Evolutionary conservation across 2,888 invertebrate species (phyloP), one percentile per base, ranked within the genome.

Genomic region (Acrocera orbiculus): DNA sequence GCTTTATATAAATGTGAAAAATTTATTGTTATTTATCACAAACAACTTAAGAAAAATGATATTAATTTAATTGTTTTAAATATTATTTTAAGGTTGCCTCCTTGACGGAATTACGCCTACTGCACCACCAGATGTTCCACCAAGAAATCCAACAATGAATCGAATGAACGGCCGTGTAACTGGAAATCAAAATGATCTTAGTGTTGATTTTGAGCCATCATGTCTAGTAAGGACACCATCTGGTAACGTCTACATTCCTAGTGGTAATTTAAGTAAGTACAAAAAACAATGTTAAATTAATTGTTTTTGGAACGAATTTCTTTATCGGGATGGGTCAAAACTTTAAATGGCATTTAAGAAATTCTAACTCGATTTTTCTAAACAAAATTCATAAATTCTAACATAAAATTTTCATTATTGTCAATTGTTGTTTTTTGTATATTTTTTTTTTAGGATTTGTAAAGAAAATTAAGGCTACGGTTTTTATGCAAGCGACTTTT

Each of bases 161-260:
- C 77, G 86, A 56, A 72, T 83, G 61, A 85, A 85, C 72, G 83
- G 83, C 61, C 76, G 85, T 59, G 71, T 82, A 63, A 77, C 79
- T 56, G 76, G 77, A 58, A 80, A 81, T 63, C 78, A 79, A 47
- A 75, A 73, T 48, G 75, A 75, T 58, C 64, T 67, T 54, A 65
- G 75, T 46, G 67, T 64, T 47, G 86, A 86, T 62, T 82, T 85
- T 62, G 86, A 86, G 63, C 83, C 86, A 48, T 81, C 85, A 56
- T 86, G 86, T 61, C 73, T 87, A 53, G 85, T 86, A 52, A 73
- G 86, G 61, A 86, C 86, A 45, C 83, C 86, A 47, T 87, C 86
- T 47, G 87, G 87, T 59, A 86, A 86, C 67, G 82, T 87, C 59
- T 87, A 86, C 69, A 86, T 87, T 71, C 86, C 86, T 61, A 78